Evolutionary conservation across 2,797 vertebrate genomes (phyloP), one percentile per base, ranked within the genome.

Genomic region (Pipistrellus pipistrellus): DNA sequence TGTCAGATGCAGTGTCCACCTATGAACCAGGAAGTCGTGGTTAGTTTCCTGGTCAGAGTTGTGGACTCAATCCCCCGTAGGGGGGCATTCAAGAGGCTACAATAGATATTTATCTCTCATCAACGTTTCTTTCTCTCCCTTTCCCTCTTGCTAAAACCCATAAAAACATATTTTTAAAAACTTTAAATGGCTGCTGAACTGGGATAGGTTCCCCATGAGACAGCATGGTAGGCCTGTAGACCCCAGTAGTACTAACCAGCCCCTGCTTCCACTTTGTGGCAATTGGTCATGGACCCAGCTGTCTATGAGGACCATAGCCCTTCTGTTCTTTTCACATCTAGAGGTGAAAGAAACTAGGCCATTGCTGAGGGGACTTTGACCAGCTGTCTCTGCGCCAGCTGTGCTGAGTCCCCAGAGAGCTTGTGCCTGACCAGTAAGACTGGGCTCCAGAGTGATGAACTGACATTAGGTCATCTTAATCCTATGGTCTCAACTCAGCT

Each of bases 301-400:
- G 85, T 90, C 90, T 92, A 8, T 51, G 75, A 46, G 25, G 78
- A 84, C 75, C 77, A 59, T 94, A 57, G 59, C 27, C 57, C 81
- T 90, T 93, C 64, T 95, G 73, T 91, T 72, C 30, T 84, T 93
- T 83, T 87, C 64, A 90, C 51, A 66, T 87, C 77, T 82, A 57
- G 77, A 90, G 44, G 92, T 87, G 51, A 85, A 84, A 81, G 68
- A 84, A 35, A 88, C 53, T 77, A 93, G 68, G 44, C 78, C 62
- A 85, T 64, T n/a, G 64, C 75, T n/a, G 41, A 90, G n/a, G 46
- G 27, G 73, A 78, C 93, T 90, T 92, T 41, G 38, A 83, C 88
- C 95, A 95, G 94, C 95, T 97, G 97, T 96, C 85, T 87, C 38
- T 38, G 25, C 76, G 88, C 93, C 73, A 55, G 86, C 85, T 95